Conservation (phyloP, 2,113 vertebrate genomes). For the Proterorhinus semilunaris region DNA sequence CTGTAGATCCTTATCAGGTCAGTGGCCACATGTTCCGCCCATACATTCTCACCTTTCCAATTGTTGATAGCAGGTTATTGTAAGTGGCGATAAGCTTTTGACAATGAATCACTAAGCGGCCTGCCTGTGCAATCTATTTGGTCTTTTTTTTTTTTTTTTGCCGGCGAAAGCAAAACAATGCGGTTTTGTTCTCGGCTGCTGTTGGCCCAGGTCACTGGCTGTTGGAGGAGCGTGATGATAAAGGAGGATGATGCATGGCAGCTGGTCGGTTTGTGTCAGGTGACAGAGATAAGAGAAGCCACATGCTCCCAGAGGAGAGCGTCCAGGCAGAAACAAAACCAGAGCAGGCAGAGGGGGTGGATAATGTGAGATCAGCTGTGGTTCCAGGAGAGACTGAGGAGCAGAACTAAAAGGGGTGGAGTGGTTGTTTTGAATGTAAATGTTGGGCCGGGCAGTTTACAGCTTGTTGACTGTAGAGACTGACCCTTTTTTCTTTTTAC, state of each 20-base stretch:
- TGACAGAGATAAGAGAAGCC: slow-evolving; percentile 28
- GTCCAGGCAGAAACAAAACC: slow-evolving; percentile 53
- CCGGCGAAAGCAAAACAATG: slow-evolving; percentile 41
- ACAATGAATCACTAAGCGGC: slow-evolving; percentile 51
- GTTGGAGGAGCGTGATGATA: slow-evolving; percentile 50
- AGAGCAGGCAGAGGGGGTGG: slow-evolving; percentile 24
- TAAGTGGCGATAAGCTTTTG: slow-evolving; percentile 43
- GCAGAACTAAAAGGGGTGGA: too few relatives aligned
- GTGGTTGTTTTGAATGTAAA: too few relatives aligned
- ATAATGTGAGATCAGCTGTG: too few relatives aligned
- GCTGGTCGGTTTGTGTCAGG: slow-evolving; percentile 59
- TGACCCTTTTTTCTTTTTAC: too few relatives aligned
- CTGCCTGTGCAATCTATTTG: slow-evolving; percentile 49
- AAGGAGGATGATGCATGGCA: slow-evolving; percentile 51
- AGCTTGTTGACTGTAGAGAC: too few relatives aligned
- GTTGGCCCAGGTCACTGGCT: slow-evolving; percentile 32
- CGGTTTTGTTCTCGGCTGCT: slow-evolving; percentile 20
- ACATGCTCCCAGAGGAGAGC: slow-evolving; percentile 55
- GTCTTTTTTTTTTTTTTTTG: slow-evolving; percentile 9
- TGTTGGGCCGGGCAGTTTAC: too few relatives aligned
- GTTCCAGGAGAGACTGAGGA: too few relatives aligned
- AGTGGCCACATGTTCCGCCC: slow-evolving; percentile 35
- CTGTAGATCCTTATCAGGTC: slow-evolving; percentile 32
- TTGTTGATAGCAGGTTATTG: slow-evolving; percentile 31
- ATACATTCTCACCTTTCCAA: slow-evolving; percentile 20